A percentile compares a stretch with the other conserved stretches of the same genome.
These are phyloP conservation scores for Halesus radiatus DNA, from an alignment of 1,140 invertebrate species.

Conservation along the genomic window DNA sequence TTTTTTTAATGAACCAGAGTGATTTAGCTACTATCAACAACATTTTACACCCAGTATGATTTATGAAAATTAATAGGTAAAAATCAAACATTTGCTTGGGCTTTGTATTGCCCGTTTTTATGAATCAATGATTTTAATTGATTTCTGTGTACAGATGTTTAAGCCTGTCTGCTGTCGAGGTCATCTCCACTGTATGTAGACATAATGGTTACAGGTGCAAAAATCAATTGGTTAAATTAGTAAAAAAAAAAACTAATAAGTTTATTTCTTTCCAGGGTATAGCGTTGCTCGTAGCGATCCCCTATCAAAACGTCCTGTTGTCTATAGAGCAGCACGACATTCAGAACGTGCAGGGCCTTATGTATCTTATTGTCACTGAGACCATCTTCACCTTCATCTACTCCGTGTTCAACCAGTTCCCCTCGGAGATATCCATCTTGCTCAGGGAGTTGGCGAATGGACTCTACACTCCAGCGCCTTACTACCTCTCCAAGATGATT, in stretches of 20 bases:
- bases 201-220: background rate
- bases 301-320: slow-evolving; percentile 72
- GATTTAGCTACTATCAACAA: too few relatives aligned
- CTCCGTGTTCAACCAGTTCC: slow-evolving; percentile 78
- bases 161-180: too few relatives aligned
- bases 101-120: too few relatives aligned
- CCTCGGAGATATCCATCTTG: slow-evolving; percentile 76
- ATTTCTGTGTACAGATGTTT: too few relatives aligned
- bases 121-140: too few relatives aligned
- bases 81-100: too few relatives aligned
- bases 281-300: slow-evolving; percentile 73
- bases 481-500: slow-evolving; percentile 80
- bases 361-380: slow-evolving; percentile 79
- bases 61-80: too few relatives aligned
- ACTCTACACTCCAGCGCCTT: slow-evolving; percentile 75
- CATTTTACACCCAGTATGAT: too few relatives aligned
- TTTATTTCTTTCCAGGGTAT: slow-evolving; percentile 70
- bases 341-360: slow-evolving; percentile 78
- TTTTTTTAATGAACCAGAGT: too few relatives aligned
- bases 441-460: slow-evolving; percentile 78
- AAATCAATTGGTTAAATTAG: background rate
- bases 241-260: too few relatives aligned
- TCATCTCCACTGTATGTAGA: background rate
- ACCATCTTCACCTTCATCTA: slow-evolving; percentile 81
- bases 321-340: slow-evolving; percentile 74